Base-by-base conservation (phyloP, 2,113 vertebrate species). In the Epinephelus fuscoguttatus region DNA sequence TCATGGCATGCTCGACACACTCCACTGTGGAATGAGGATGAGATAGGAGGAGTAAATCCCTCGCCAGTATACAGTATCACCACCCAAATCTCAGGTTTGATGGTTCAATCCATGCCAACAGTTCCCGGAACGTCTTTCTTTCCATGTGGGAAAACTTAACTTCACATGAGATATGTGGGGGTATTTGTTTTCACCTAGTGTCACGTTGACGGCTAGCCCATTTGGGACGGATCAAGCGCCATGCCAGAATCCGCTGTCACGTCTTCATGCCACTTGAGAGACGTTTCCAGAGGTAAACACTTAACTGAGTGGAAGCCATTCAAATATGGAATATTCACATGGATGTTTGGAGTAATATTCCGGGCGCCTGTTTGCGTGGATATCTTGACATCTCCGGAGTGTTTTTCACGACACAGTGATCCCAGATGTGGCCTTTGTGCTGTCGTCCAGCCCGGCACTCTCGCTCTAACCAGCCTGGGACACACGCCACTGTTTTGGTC, bases 371-470 rank as follows among this genome's bases (percentile, higher is more conserved):
- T 82, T 73, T 78, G 67, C 11, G 8, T 47, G 49, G 75, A 30
- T 90, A 89, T 92, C 89, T 90, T 19, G 1, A 79, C 76, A 92
- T 94, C 91, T 88, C 76, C 53, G 0, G 5, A 37, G 70, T 50
- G 63, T 78, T 86, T 88, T 83, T 79, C 75, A 66, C 33, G 50
- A 81, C 88, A 80, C 91, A 87, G 86, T 42, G 80, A 87, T 87
- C 84, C 90, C 90, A 92, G 84, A 89, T 92, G 88, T 85, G 80
- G 81, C 82, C 83, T 82, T 80, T 76, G 88, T 80, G 86, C 78
- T 3, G 81, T 76, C 80, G 62, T 82, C 89, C 87, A 87, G 89
- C 74, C 60, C 78, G 17, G 78, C 78, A 59, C 89, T 88, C 70
- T 89, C 53, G 1, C 66, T 85, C 62, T 59, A 81, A 75, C 89